Evolutionary conservation across 2,113 vertebrate species (phyloP).

Genomic region (Eonycteris spelaea): DNA sequence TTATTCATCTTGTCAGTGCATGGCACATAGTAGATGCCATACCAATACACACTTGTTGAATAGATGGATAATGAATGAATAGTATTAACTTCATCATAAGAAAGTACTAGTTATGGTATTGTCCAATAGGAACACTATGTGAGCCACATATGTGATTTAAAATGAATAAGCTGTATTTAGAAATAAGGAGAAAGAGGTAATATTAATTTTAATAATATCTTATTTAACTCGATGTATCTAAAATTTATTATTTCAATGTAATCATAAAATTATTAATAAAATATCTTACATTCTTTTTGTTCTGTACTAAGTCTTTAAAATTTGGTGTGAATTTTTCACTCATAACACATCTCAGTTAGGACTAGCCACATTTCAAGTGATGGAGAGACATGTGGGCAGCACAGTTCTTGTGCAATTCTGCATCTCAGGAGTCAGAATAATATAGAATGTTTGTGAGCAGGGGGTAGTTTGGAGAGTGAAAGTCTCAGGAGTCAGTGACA

Average conservation of each 20-base stretch:
- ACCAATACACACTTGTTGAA: neutral
- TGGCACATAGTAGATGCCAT: neutral
- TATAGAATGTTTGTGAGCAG: neutral
- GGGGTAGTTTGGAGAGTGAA: neutral
- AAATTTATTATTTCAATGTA: neutral
- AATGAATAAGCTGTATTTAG: neutral
- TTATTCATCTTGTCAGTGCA: neutral
- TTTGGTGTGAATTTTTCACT: neutral
- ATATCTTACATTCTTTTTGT: neutral
- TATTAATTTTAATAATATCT: neutral
- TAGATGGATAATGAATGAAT: neutral
- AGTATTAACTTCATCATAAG: neutral
- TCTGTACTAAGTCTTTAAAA: neutral
- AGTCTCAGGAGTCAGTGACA: neutral
- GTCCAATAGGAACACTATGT: neutral
- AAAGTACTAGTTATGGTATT: neutral
- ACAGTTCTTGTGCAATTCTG: neutral
- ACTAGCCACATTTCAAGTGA: neutral
- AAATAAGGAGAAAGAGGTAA: neutral
- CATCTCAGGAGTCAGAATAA: neutral
- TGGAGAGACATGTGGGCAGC: neutral
- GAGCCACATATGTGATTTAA: neutral
- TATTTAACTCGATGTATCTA: neutral
- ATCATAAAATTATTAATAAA: neutral
- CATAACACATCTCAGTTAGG: neutral